phyloP scores from a whole-genome alignment of 2,113 vertebrate genomes.

The Clarias magur region DNA sequence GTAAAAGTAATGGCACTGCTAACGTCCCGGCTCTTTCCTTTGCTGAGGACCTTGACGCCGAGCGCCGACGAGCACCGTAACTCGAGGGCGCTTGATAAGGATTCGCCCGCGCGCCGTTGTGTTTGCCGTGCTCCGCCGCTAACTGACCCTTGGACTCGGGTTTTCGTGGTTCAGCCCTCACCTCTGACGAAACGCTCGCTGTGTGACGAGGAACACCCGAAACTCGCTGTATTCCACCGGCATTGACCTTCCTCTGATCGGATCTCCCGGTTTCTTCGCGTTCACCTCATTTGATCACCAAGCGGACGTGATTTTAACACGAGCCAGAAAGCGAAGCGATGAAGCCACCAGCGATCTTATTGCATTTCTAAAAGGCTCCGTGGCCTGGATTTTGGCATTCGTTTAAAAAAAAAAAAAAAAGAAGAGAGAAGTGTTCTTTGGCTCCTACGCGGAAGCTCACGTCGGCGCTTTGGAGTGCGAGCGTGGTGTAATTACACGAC shows the following conservation, averaged over 20 bases:
- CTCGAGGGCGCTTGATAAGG: constrained; percentile 36
- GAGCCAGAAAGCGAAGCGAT: neutral
- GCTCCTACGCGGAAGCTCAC: neutral
- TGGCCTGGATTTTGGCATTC: neutral
- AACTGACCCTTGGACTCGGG: constrained; percentile 48
- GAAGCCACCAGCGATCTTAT: neutral
- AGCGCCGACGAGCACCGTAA: neutral
- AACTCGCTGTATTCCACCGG: neutral
- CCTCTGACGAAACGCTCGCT: constrained; percentile 34
- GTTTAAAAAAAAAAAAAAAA: neutral
- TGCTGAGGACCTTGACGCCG: neutral
- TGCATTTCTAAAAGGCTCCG: neutral
- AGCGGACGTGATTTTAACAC: neutral
- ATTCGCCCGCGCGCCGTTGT: constrained; percentile 55
- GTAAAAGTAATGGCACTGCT: neutral
- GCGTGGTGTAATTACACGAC: constrained; percentile 30
- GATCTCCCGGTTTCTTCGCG: neutral
- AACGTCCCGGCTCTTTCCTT: neutral
- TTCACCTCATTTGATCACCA: neutral
- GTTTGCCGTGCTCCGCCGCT: constrained; percentile 49
- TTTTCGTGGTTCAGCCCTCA: constrained; percentile 2
- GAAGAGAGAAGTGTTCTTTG: neutral
- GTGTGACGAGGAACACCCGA: neutral
- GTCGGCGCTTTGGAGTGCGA: neutral
- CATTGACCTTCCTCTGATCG: neutral